These are phyloP conservation scores for Galeopsomyia nigrocyanea DNA, from an alignment of 2,888 invertebrate species.

Conservation along the genomic window DNA sequence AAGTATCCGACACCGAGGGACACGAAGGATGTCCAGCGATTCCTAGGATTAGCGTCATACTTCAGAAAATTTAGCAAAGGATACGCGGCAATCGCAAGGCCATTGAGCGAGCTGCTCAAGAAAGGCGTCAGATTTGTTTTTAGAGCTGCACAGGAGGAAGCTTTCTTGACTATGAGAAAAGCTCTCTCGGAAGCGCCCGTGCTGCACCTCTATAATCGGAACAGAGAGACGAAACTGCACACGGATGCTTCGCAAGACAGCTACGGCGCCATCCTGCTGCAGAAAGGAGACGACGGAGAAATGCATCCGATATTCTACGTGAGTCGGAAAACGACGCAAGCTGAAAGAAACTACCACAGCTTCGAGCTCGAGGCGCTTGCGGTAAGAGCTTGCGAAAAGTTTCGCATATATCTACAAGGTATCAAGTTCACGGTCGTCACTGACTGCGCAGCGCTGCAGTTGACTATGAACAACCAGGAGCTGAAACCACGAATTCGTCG, in stretches of 20 bases:
- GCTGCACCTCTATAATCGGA: neutral
- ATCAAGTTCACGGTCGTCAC: neutral
- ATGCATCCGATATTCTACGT: constrained; percentile 14
- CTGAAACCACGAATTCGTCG: neutral
- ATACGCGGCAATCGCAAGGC: neutral
- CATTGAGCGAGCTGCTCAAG: neutral
- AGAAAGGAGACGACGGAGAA: neutral
- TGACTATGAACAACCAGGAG: neutral
- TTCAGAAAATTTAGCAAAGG: constrained; percentile 1
- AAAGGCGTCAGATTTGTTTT: neutral
- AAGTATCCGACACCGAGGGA: neutral
- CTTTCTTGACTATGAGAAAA: neutral
- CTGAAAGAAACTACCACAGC: constrained; percentile 9
- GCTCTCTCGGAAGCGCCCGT: constrained; percentile 1
- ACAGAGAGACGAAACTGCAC: constrained; percentile 15
- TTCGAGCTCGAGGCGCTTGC: constrained; percentile 18
- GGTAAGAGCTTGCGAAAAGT: neutral
- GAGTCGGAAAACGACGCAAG: constrained; percentile 4
- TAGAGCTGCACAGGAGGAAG: neutral
- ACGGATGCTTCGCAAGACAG: constrained; percentile 11
- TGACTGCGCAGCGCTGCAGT: constrained; percentile 5
- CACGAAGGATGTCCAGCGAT: neutral
- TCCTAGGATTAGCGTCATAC: neutral
- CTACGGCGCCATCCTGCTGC: constrained; percentile 9
- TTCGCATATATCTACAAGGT: neutral